Conservation (phyloP, 2,797 vertebrate genomes). For the Labeo calbasu region DNA sequence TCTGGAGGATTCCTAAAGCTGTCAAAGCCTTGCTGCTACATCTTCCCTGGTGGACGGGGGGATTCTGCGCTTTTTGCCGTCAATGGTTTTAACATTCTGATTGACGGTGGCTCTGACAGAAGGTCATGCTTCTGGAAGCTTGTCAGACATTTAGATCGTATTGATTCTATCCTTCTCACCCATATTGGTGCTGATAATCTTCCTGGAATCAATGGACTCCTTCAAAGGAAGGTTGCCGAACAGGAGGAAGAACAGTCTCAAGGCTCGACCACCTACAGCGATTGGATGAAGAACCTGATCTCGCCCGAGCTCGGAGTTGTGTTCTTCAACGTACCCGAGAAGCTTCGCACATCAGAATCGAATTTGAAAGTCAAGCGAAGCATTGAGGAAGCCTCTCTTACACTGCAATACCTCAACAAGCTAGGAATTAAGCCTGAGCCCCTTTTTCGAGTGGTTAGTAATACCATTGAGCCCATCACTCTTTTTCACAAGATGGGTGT, state of each 20-base stretch:
- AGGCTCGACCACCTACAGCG: conserved; percentile 89
- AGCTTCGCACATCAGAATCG: conserved; percentile 91
- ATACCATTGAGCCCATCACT: conserved; percentile 92
- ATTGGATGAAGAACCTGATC: conserved; percentile 98
- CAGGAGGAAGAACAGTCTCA: conserved; percentile 95
- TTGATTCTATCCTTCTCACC: conserved; percentile 94
- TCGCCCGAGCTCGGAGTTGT: conserved; percentile 97
- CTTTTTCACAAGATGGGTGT: conserved; percentile 99
- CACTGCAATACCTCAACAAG: conserved; percentile 91
- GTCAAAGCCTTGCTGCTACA: conserved; percentile 98
- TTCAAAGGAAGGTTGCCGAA: conserved; percentile 96
- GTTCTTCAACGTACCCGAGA: conserved; percentile 97
- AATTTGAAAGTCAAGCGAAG: conserved; percentile 95
- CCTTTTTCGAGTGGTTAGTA: conserved; percentile 91
- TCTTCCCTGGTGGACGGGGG: conserved; percentile 95
- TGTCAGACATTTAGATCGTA: conserved; percentile 95
- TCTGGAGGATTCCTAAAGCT: conserved; percentile 98
- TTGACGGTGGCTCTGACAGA: conserved; percentile 95
- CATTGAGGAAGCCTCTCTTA: conserved; percentile 95
- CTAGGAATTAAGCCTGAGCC: conserved; percentile 92
- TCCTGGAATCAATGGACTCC: conserved; percentile 95
- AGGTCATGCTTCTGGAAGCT: conserved; percentile 99
- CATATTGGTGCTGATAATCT: conserved; percentile 98
- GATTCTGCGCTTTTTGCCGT: conserved; percentile 98
- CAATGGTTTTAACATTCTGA: conserved; percentile 96